Percentiles rank a stretch among this genome's conserved stretches.
Conservation (phyloP, 2,113 vertebrate genomes). For the Lycaon pictus region DNA sequence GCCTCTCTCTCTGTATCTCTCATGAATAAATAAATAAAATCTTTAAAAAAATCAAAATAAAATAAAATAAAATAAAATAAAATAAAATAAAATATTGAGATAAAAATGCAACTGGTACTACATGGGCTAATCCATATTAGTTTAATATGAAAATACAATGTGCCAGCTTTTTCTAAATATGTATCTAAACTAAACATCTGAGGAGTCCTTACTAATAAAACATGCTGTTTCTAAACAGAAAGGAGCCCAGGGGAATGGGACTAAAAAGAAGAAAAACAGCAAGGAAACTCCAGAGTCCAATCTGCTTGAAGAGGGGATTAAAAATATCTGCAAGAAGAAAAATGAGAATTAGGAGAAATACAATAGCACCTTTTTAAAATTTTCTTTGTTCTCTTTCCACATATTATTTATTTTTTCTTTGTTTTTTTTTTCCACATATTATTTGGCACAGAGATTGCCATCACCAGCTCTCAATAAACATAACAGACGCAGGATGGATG, state of each 20-base stretch:
- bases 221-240: background rate
- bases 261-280: background rate
- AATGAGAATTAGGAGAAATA: background rate
- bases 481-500: background rate
- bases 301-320: background rate
- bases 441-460: background rate
- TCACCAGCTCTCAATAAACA: background rate
- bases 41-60: too few relatives aligned
- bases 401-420: background rate
- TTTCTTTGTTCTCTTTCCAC: background rate
- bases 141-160: background rate
- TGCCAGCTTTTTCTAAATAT: background rate
- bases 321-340: constrained; percentile 2
- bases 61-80: too few relatives aligned
- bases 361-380: background rate
- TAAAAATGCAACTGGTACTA: background rate
- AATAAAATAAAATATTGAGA: background rate
- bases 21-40: too few relatives aligned
- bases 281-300: background rate
- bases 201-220: background rate
- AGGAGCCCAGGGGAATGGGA: background rate
- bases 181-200: background rate
- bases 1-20: too few relatives aligned
- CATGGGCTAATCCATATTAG: background rate
- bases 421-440: background rate